Base-by-base conservation (phyloP, 2,888 invertebrate genomes). In the Thelaira solivaga region DNA sequence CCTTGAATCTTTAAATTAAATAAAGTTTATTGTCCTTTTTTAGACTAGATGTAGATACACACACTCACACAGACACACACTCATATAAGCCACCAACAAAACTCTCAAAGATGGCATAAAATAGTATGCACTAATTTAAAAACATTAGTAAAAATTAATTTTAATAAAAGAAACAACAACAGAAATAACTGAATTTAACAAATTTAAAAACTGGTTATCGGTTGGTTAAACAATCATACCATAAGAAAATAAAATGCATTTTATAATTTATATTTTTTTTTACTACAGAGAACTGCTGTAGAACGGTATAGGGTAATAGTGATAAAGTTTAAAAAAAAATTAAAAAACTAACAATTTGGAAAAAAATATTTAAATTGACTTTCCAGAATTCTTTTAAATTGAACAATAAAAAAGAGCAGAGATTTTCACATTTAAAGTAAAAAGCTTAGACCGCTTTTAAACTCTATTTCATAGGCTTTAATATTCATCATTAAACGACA, bases 21-120 rank as follows among this genome's bases (percentile, higher is more conserved):
- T 53, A 81, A 81, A 85, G 85, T 86, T 85, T 85, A 85, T 85
- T 85, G 85, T 85, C 85, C 85, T 85, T 86, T 83, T 82, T 83
- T 82, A 82, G 83, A 85, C 80, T 80, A 82, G 62, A 55, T 69
- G 34, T 26, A n/a, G n/a, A n/a, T n/a, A n/a, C n/a, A n/a, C n/a
- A n/a, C n/a, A n/a, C n/a, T n/a, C n/a, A n/a, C n/a, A n/a, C n/a
- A n/a, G n/a, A n/a, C n/a, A n/a, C n/a, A n/a, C n/a, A n/a, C n/a
- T n/a, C n/a, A 69, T 20, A 41, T 34, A 31, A 65, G 18, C 16
- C 26, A 57, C 45, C 34, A 53, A 22, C 11, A 59, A 55, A 62
- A 55, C 16, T 4, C 20, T 41, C 7, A 51, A 49, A 57, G 41
- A 67, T 59, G 59, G 13, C 26, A 59, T 59, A 51, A 74, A 74